phyloP scores from a whole-genome alignment of 2,797 vertebrate genomes.

The Periophthalmus magnuspinnatus region DNA sequence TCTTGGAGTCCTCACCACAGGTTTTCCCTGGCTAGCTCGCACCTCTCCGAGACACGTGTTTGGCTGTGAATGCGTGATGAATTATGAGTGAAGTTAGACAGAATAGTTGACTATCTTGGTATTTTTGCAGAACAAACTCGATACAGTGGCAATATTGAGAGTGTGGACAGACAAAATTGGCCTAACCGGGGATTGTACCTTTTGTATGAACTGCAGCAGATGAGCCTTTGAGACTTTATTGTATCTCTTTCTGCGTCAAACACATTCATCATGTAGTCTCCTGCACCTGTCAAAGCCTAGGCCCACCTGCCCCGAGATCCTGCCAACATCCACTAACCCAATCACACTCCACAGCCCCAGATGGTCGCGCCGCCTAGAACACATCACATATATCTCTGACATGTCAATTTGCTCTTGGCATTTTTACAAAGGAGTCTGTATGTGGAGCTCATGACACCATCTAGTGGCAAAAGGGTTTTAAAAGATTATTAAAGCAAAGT shows the following conservation, averaged over 20 bases:
- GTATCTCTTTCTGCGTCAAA: not conserved
- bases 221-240: conserved; percentile 6
- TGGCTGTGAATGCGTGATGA: not conserved
- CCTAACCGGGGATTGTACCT: not conserved
- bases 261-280: conserved; percentile 1
- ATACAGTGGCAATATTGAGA: not conserved
- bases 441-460: not conserved
- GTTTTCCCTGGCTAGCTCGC: not conserved
- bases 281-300: not conserved
- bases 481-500: not conserved
- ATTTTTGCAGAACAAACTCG: not conserved
- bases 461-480: not conserved
- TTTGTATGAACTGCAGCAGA: conserved; percentile 1
- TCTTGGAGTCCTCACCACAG: not conserved
- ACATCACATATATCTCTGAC: not conserved
- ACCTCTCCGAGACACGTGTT: not conserved
- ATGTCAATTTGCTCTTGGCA: not conserved
- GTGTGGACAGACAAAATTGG: not conserved
- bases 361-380: not conserved
- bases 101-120: not conserved
- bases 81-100: not conserved
- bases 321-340: conserved; percentile 2
- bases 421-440: not conserved
- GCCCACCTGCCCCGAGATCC: not conserved
- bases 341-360: not conserved